Evolutionary conservation across 1,140 invertebrate genomes (phyloP).

Genomic region (Atta texana): DNA sequence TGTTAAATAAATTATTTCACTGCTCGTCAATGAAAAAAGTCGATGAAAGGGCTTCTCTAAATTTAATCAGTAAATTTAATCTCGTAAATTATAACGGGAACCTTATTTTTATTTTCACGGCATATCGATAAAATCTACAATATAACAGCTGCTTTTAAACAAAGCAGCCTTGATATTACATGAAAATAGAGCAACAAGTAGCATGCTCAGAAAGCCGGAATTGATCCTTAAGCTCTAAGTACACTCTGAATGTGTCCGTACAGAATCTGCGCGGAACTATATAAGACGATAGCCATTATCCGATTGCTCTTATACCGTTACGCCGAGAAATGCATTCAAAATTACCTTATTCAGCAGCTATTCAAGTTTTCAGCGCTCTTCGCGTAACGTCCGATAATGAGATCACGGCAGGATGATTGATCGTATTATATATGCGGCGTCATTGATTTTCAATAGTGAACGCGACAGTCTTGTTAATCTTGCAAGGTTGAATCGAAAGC

Average conservation of each 20-base stretch:
- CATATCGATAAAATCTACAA: neutral
- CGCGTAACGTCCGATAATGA: slow-evolving; percentile 42
- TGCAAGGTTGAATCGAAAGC: neutral
- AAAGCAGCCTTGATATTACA: slow-evolving; percentile 24
- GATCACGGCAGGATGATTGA: slow-evolving; percentile 38
- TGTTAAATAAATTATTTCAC: slow-evolving; percentile 15
- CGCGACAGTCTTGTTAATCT: slow-evolving; percentile 39
- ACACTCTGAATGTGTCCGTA: slow-evolving; percentile 28
- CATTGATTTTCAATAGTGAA: slow-evolving; percentile 41
- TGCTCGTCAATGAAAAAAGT: neutral
- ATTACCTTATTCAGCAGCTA: slow-evolving; percentile 35
- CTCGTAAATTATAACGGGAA: neutral
- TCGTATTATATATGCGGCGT: slow-evolving; percentile 24
- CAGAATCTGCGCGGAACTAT: slow-evolving; percentile 10
- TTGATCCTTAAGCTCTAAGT: slow-evolving; percentile 55
- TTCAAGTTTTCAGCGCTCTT: slow-evolving; percentile 40
- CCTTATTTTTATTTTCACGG: neutral
- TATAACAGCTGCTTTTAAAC: neutral
- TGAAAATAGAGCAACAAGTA: slow-evolving; percentile 69
- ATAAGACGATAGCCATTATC: slow-evolving; percentile 45
- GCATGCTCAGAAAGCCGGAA: slow-evolving; percentile 36
- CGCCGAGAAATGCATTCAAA: slow-evolving; percentile 31
- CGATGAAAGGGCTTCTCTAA: neutral
- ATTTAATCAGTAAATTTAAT: neutral
- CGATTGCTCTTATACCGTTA: slow-evolving; percentile 24